phyloP scores from a whole-genome alignment of 53 echinoderm and acorn worm species.

The Paelopatides confundens region DNA sequence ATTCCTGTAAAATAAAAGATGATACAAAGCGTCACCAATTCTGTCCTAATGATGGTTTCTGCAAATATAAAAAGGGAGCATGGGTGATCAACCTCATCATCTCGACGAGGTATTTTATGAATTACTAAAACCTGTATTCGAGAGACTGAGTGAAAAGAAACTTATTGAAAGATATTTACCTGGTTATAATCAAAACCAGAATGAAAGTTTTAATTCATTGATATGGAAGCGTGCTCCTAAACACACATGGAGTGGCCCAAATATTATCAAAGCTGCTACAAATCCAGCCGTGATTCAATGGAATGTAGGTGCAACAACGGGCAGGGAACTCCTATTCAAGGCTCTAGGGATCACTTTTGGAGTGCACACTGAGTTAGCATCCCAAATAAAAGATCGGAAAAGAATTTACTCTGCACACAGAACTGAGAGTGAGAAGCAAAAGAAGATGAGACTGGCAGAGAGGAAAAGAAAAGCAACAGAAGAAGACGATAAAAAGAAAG shows the following conservation, averaged over 20 bases:
- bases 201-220: slow-evolving; percentile 8
- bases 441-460: slow-evolving; percentile 8
- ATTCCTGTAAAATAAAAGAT: no score
- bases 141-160: slow-evolving; percentile 3
- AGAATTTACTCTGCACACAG: neutral
- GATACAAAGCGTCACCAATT: no score
- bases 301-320: neutral
- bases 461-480: neutral
- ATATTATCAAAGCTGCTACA: neutral
- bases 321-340: neutral
- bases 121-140: slow-evolving; percentile 33
- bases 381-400: neutral
- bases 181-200: slow-evolving; percentile 65
- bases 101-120: slow-evolving; percentile 17
- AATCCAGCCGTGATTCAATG: neutral
- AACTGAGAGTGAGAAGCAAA: neutral
- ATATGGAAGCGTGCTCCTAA: slow-evolving; percentile 59
- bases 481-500: neutral
- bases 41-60: no score
- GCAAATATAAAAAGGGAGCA: no score
- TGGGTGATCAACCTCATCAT: neutral
- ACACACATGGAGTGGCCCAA: slow-evolving; percentile 67
- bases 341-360: neutral
- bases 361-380: neutral
- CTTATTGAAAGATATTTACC: slow-evolving; percentile 54